Percentiles rank a stretch among this genome's conserved stretches.
Conservation (phyloP, 2,888 invertebrate species). For the Drosophila kanekoi region DNA sequence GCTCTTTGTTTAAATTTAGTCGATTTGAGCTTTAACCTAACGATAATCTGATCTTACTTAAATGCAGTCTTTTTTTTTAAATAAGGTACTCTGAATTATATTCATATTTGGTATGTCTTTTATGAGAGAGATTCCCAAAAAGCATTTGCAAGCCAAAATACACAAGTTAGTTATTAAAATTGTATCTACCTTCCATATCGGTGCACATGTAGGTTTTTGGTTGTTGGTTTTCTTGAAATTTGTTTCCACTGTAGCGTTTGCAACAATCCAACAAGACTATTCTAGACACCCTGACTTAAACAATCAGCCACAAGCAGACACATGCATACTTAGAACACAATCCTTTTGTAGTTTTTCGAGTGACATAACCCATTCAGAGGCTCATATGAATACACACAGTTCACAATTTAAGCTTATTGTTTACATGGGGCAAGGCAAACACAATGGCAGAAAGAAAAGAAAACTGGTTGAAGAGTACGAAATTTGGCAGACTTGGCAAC, state of each 20-base stretch:
- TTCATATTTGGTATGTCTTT: no score
- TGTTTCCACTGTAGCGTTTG: constrained; percentile 1
- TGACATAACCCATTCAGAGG: constrained; percentile 60
- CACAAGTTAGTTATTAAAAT: background rate
- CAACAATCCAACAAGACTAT: constrained; percentile 19
- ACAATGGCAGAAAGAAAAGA: constrained; percentile 20
- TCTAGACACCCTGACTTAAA: constrained; percentile 7
- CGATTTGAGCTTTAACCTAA: no score
- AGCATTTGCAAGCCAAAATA: no score
- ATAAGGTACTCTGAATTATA: no score
- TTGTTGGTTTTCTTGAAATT: background rate
- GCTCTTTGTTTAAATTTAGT: no score
- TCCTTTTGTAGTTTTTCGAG: constrained; percentile 56
- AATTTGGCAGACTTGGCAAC: constrained; percentile 26
- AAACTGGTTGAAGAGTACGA: background rate
- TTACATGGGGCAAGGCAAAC: constrained; percentile 44
- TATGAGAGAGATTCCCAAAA: no score
- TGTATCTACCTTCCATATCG: background rate
- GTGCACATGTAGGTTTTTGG: background rate
- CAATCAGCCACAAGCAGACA: constrained; percentile 1
- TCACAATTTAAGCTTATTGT: constrained; percentile 61
- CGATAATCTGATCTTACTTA: no score
- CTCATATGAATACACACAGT: constrained; percentile 38
- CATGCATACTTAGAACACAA: constrained; percentile 4
- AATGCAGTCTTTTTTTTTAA: no score